phyloP scores from a whole-genome alignment of 2,797 vertebrate species.

The Melanogrammus aeglefinus region DNA sequence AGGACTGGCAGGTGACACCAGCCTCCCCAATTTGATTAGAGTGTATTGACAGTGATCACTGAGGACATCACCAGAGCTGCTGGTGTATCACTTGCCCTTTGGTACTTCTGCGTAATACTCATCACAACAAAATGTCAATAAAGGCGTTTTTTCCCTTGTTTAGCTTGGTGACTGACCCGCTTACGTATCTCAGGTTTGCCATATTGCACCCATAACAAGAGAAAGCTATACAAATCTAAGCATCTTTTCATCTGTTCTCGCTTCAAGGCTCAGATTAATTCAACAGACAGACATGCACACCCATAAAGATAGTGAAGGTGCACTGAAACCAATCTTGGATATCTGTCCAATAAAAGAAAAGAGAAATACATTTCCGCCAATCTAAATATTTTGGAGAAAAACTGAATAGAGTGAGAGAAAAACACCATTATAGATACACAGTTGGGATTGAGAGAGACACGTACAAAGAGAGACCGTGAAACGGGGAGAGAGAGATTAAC shows the following conservation, averaged over 20 bases:
- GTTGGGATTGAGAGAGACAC: not conserved
- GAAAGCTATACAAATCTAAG: not conserved
- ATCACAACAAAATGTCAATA: conserved; percentile 1
- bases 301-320: not conserved
- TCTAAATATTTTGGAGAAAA: not conserved
- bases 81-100: not conserved
- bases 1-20: too few relatives aligned
- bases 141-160: not conserved
- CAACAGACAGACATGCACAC: not conserved
- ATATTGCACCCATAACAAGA: not conserved
- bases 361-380: not conserved
- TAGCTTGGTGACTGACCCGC: not conserved
- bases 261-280: not conserved
- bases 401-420: not conserved
- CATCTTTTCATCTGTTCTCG: not conserved
- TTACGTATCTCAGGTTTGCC: not conserved
- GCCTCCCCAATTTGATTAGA: not conserved
- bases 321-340: not conserved
- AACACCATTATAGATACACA: not conserved
- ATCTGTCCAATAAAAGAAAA: not conserved
- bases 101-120: not conserved
- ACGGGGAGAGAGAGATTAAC: not conserved
- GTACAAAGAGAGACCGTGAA: not conserved
- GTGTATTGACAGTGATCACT: not conserved
- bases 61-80: not conserved